phyloP scores from a whole-genome alignment of 2,113 vertebrate species.

The Sinocyclocheilus grahami region DNA sequence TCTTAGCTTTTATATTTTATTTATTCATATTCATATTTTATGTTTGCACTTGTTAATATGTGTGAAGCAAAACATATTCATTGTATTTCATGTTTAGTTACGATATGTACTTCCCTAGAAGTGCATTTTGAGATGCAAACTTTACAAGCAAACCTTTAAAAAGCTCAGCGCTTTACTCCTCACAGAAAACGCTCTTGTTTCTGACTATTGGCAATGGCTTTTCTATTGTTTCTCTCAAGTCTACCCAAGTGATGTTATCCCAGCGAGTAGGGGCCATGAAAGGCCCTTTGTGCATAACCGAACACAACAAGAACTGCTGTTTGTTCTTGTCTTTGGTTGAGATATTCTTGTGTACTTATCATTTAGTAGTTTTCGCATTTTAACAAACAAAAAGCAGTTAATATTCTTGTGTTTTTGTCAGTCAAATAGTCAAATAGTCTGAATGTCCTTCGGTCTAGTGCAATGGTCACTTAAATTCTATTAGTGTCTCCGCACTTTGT shows the following conservation, averaged over 20 bases:
- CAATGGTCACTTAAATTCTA: not conserved
- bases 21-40: too few species aligned
- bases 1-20: not conserved
- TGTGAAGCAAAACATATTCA: not conserved
- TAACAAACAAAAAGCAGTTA: not conserved
- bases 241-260: conserved; percentile 31
- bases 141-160: not conserved
- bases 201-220: conserved; percentile 30
- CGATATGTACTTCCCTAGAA: not conserved
- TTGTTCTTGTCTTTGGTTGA: conserved; percentile 10
- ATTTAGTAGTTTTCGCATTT: not conserved
- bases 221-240: conserved; percentile 39
- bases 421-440: not conserved
- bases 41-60: not conserved
- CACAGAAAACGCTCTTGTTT: not conserved
- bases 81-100: not conserved
- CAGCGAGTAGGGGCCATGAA: conserved; percentile 23
- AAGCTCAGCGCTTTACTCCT: not conserved
- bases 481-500: not conserved
- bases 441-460: not conserved
- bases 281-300: conserved; percentile 32
- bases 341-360: not conserved
- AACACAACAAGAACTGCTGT: conserved; percentile 14
- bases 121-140: not conserved
- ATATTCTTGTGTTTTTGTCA: not conserved